Evolutionary conservation across 2,113 vertebrate genomes (phyloP), one percentile per base, ranked within the genome.

Genomic region (Cyprinodon variegatus): DNA sequence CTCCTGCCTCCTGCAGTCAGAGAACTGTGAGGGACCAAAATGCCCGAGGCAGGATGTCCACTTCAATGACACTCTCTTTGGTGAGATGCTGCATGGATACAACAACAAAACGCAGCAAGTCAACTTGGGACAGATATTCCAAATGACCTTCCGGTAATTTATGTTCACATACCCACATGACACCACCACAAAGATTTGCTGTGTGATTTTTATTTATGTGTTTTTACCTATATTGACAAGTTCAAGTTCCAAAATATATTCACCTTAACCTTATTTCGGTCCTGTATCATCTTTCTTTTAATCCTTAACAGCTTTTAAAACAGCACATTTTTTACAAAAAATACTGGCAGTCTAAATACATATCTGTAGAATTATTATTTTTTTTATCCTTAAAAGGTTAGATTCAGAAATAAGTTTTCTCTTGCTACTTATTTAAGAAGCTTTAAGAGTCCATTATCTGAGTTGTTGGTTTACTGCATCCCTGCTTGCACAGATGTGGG

Each of bases 91-190:
- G 43, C 98, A 96, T 0, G 98, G 98, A 65, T 98, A 97, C 78
- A 96, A 96, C 95, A 99, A 99, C 93, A 96, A 96, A 89, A 98
- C 88, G 45, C 96, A 97, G 88, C 96, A 96, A 8, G 95, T 97
- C 89, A 98, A 97, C 92, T 95, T 98, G 89, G 97, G 97, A 17
- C 97, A 97, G 89, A 96, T 99, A 81, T 99, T 99, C 93, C 97
- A 98, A 91, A 99, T 99, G 97, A 98, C 96, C 15, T 99, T 99
- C 92, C 94, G 98, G 98, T 99, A 95, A 90, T 50, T 76, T 63
- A 84, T 75, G 39, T 40, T 22, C 75, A 80, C 53, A 15, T 74
- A 64, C 76, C 79, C 45, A 64, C 64, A 50, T 50, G 60, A 74
- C 77, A 87, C 78, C 20, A 22, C 64, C 65, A 78, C 41, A 68